Conservation (phyloP, 2,888 invertebrate genomes). For the Nasonia oneida region DNA sequence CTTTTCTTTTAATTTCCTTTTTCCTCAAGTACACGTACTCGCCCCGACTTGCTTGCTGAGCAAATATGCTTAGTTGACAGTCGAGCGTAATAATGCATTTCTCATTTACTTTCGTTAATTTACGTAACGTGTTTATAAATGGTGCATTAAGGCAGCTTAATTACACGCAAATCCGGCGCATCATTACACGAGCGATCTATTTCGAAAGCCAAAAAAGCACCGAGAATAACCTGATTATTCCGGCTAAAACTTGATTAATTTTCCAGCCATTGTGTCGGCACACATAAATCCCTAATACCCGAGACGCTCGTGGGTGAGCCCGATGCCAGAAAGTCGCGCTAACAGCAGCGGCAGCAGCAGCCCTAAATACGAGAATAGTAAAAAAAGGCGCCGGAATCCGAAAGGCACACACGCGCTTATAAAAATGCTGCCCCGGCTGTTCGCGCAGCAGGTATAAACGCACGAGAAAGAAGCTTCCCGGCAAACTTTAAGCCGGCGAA, state of each 20-base stretch:
- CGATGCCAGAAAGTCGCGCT: slow-evolving; percentile 19
- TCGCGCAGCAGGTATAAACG: slow-evolving; percentile 12
- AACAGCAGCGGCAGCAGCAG: not conserved
- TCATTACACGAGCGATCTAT: not conserved
- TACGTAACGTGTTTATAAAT: too few relatives aligned
- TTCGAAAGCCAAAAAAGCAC: slow-evolving; percentile 26
- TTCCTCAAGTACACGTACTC: not conserved
- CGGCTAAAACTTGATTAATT: slow-evolving; percentile 42
- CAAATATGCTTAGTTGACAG: not conserved
- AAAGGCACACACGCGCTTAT: slow-evolving; percentile 18
- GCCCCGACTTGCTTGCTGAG: not conserved
- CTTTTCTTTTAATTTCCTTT: slow-evolving; percentile 32
- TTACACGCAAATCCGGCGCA: not conserved
- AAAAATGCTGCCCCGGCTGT: slow-evolving; percentile 25
- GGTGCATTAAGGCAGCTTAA: not conserved
- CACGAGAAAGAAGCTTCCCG: slow-evolving; percentile 21
- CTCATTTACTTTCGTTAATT: not conserved
- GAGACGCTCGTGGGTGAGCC: slow-evolving; percentile 45
- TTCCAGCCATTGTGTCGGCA: slow-evolving; percentile 29
- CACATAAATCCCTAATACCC: slow-evolving; percentile 52
- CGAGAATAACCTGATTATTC: slow-evolving; percentile 33
- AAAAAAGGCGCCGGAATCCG: slow-evolving; percentile 28
- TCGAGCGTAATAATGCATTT: not conserved
- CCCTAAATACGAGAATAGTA: not conserved
- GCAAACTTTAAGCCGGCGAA: slow-evolving; percentile 54